Evolutionary conservation across 2,888 invertebrate species (phyloP), one percentile per base, ranked within the genome.

Genomic region (Tuta absoluta): DNA sequence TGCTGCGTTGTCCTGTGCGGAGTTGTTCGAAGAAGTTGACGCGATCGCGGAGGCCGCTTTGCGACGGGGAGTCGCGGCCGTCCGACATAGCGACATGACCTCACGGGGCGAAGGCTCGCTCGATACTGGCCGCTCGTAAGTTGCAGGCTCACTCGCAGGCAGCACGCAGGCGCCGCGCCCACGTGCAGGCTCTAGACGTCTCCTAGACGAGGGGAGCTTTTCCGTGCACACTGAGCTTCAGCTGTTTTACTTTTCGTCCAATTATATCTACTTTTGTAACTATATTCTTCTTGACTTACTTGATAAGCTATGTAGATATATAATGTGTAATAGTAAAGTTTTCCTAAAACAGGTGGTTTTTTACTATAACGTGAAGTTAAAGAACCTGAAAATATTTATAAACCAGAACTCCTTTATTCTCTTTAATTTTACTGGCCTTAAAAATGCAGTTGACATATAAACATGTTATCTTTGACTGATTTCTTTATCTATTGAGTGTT

Each of bases 1-100:
- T 73, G 79, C 86, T 84, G 71, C 84, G 76, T 69, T 89, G 80
- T 24, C 94, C 94, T 67, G 93, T 92, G 95, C 95, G 96, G 70
- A 96, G 93, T 89, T 95, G 95, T 84, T 96, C 96, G 86, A 95
- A 96, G 82, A 96, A 95, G 72, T 93, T 94, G 73, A 96, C 96
- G 74, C 95, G 94, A 77, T 96, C 95, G 69, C 94, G 93, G 67
- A 96, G 93, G 73, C 94, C 79, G 85, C 86, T 76, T 75, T 87
- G 87, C 88, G 91, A 84, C 89, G 91, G 88, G 75, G 87, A 87
- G 79, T 89, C 91, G 89, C 91, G 89, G 66, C 82, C 90, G 89
- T 91, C 89, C 71, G 91, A 87, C 91, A 90, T 90, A 73, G 85
- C 89, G 83, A 81, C 90, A 91, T 91, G 89, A 89, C 91, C 90